Percentiles rank a stretch among this genome's conserved stretches.
Conservation (phyloP, 2,888 invertebrate genomes). For the Caenorhabditis sulstoni region DNA sequence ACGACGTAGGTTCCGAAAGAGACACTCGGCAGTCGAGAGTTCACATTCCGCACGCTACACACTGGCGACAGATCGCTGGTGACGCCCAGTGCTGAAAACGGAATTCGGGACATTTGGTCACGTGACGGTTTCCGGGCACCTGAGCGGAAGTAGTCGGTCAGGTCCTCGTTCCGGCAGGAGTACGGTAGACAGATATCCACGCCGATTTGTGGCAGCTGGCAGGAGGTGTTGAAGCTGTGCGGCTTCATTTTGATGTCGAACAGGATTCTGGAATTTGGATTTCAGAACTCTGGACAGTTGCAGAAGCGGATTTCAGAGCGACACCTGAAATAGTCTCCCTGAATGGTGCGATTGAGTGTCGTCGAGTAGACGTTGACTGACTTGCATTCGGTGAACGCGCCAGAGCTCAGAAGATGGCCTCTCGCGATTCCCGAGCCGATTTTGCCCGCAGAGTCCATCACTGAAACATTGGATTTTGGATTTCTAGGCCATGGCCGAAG, state of each 20-base stretch:
- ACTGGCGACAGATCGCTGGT: slow-evolving; percentile 39
- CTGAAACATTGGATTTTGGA: slow-evolving; percentile 48
- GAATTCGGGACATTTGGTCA: no score
- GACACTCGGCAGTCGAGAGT: slow-evolving; percentile 24
- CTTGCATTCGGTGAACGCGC: slow-evolving; percentile 53
- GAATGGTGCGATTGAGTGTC: slow-evolving; percentile 32
- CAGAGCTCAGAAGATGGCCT: slow-evolving; percentile 49
- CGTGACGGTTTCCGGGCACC: no score
- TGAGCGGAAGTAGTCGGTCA: slow-evolving; percentile 50
- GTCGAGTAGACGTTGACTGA: slow-evolving; percentile 47
- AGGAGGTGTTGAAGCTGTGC: slow-evolving; percentile 18
- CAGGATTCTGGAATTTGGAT: slow-evolving; percentile 35
- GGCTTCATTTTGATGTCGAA: slow-evolving; percentile 54
- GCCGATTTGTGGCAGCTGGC: slow-evolving; percentile 54
- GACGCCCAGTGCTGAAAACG: slow-evolving; percentile 31
- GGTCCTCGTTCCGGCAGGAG: slow-evolving; percentile 49
- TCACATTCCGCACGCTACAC: slow-evolving; percentile 53
- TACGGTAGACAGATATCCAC: slow-evolving; percentile 55
- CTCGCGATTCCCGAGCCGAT: slow-evolving; percentile 59
- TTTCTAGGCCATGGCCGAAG: no score
- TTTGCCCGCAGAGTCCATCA: slow-evolving; percentile 67
- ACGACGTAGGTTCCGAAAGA: slow-evolving; percentile 24
- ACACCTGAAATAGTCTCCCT: slow-evolving; percentile 54
- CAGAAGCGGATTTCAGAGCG: no score
- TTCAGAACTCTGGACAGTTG: no score